Base-by-base conservation (phyloP, 2,113 vertebrate species). In the Chamaea fasciata region DNA sequence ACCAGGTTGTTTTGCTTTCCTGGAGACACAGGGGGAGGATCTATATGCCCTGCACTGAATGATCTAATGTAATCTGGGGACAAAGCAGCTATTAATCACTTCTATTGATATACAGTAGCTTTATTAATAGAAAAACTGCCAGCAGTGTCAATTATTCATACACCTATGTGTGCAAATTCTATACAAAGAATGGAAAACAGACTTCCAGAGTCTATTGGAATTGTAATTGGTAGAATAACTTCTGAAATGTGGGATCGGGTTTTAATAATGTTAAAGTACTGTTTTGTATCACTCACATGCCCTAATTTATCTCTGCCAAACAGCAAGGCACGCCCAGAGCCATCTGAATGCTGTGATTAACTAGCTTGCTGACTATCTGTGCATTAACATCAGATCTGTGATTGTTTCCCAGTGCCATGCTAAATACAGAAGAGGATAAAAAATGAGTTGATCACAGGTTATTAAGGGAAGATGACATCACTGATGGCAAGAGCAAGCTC, bases 231-330 rank as follows among this genome's bases (percentile, higher is more conserved):
- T 80, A 94, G 35, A 95, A 70, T 83, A 89, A 89, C 19, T 95
- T 95, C 63, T 83, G 90, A 96, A 96, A 95, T 41, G 50, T 57
- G 26, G 19, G 60, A 50, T 91, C 81, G 92, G 65, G 89, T 92
- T 90, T 94, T 94, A 84, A 95, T 86, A 85, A 77, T 77, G 93
- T 90, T 63, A 83, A 95, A 87, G 88, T 71, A 92, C 11, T 91
- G 82, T 59, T 97, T 84, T 91, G 88, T 82, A 84, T 64, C 79
- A n/a, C 42, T 87, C 33, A 35, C 33, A 35, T 74, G 78, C 68
- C 75, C 82, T 90, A 91, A 94, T 97, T 95, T 84, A 96, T 96
- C 95, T 97, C 94, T 90, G 86, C 52, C 89, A 79, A 22, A 37
- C 42, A 92, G 65, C 47, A 31, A 77, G 84, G 85, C 50, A 79